A percentile compares a stretch with the other conserved stretches of the same genome.
phyloP scores from a whole-genome alignment of 2,113 vertebrate genomes.

The Burhinus bistriatus region DNA sequence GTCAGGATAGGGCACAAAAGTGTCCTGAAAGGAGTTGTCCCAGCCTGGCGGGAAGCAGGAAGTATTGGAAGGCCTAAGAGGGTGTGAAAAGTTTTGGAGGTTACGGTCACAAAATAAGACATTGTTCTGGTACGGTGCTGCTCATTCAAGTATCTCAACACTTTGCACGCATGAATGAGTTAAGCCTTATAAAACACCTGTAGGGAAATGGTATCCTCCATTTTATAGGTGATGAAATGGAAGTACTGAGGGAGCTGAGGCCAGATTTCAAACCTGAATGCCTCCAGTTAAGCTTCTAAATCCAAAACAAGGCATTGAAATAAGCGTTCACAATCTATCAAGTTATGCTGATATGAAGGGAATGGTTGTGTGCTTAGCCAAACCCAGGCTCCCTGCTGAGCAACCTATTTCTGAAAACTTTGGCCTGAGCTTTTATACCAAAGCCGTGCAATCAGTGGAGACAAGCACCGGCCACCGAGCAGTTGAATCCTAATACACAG shows the following conservation, averaged over 20 bases:
- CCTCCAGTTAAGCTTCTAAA: not conserved
- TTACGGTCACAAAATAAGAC: constrained; percentile 24
- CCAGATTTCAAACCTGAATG: not conserved
- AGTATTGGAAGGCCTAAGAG: constrained; percentile 45
- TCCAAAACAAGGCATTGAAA: not conserved
- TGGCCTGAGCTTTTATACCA: not conserved
- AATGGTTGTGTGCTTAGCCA: not conserved
- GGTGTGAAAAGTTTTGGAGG: constrained; percentile 45
- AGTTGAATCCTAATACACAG: not conserved
- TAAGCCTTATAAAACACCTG: constrained; percentile 36
- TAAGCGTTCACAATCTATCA: not conserved
- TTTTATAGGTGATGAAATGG: constrained; percentile 50
- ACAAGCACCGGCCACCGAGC: not conserved
- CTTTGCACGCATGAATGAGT: constrained; percentile 16
- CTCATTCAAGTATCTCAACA: constrained; percentile 46
- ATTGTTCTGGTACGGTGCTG: not conserved
- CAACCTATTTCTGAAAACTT: not conserved
- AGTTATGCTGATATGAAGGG: not conserved
- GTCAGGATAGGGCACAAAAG: not conserved
- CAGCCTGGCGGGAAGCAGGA: constrained; percentile 32
- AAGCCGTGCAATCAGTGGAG: not conserved
- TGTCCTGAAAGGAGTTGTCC: constrained; percentile 3
- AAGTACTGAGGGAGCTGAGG: not conserved
- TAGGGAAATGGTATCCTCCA: constrained; percentile 15
- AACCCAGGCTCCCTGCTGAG: not conserved